phyloP scores from a whole-genome alignment of 1,140 invertebrate species.

The Capitella teleta region DNA sequence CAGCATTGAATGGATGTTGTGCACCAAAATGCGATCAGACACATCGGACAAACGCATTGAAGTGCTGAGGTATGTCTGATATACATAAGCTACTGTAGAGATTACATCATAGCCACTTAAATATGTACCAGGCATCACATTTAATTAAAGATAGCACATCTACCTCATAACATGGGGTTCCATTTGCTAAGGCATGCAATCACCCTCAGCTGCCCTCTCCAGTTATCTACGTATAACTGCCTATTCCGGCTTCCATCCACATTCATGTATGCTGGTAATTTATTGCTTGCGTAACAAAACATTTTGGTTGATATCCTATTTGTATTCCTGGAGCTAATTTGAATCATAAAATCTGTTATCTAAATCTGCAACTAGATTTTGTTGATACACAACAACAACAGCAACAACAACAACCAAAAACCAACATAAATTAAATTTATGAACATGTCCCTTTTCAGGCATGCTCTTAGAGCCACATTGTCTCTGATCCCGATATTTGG shows the following conservation, averaged over 20 bases:
- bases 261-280: not conserved
- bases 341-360: not conserved
- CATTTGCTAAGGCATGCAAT: not conserved
- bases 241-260: not conserved
- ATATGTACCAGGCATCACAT: not conserved
- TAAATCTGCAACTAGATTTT: not conserved
- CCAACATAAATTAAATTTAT: not conserved
- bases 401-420: too few relatives aligned
- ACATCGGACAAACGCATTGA: not conserved
- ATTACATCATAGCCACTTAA: too few relatives aligned
- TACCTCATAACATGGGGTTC: not conserved
- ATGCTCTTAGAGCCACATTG: not conserved
- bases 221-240: not conserved
- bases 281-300: not conserved
- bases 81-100: too few relatives aligned
- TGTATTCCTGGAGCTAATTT: not conserved
- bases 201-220: not conserved
- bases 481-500: not conserved
- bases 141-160: not conserved
- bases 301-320: not conserved
- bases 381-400: too few relatives aligned
- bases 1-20: slow-evolving; percentile 5
- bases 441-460: not conserved
- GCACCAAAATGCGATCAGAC: not conserved
- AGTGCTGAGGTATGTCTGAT: not conserved